Base-by-base conservation (phyloP, 2,888 invertebrate genomes). In the Tinea pellionella region DNA sequence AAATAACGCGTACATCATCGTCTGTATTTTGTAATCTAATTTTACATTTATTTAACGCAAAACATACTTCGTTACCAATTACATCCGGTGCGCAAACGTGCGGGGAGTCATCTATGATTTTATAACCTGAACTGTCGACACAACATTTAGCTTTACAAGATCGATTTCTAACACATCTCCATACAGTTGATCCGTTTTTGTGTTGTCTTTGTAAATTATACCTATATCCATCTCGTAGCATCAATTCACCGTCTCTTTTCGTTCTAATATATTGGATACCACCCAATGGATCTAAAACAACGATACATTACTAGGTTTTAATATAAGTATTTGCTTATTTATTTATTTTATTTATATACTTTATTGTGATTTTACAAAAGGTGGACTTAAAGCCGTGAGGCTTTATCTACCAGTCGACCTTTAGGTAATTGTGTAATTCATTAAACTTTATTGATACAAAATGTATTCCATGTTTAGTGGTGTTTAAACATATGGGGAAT, bases 241-340 rank as follows among this genome's bases (percentile, higher is more conserved):
- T 47, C n/a, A 47, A 16, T 16, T 47, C 47, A 4, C 47, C 47
- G 13, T 47, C 47, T 47, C 47, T 47, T n/a, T 47, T 47, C n/a
- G 47, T 47, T 47, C 47, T 47, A 47, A 47, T 47, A 16, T 47
- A 47, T 9, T 47, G 47, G 47, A 47, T 47, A 9, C 47, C 47
- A 47, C 47, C 47, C 47, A 47, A 15, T 47, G 13, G 8, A 15
- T 47, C 47, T 47, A 47, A 13, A 47, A 47, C 47, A 47, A 47
- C 9, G 13, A 16, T 13, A 41, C 41, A 24, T 24, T 24, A 3
- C 2, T 3, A 2, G 24, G 24, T 24, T 24, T 24, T 3, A n/a
- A n/a, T n/a, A n/a, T n/a, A n/a, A n/a, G n/a, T n/a, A 24, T 24
- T 24, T 6, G 24, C 24, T 24, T 24, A 24, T 24, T 24, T 3